Percentiles rank a stretch among this genome's conserved stretches.
Evolutionary conservation across 2,113 vertebrate species (phyloP).

Genomic region (Acinonyx jubatus): DNA sequence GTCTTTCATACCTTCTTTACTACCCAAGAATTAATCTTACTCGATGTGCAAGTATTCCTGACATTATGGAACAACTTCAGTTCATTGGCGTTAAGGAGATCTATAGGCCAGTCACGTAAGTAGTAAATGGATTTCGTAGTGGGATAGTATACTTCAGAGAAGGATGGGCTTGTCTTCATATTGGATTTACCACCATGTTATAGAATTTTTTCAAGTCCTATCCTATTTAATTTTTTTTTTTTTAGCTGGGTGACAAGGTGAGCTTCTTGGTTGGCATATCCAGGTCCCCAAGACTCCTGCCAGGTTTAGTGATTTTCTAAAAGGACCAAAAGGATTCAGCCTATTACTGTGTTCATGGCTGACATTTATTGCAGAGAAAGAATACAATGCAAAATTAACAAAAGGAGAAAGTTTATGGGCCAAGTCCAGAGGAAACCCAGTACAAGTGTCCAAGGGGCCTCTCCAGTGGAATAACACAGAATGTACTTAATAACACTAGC

Average conservation of each 20-base stretch:
- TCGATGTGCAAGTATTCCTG: conserved; percentile 93
- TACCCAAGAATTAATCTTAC: conserved; percentile 93
- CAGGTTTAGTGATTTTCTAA: not conserved
- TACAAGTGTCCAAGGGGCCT: not conserved
- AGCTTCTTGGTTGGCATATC: not conserved
- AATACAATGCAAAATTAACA: not conserved
- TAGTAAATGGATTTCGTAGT: not conserved
- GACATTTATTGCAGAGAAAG: not conserved
- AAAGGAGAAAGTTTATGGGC: not conserved
- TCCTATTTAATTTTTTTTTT: not conserved
- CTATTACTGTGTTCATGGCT: not conserved
- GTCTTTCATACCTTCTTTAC: conserved; percentile 92
- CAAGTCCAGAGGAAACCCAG: not conserved
- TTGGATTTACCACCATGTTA: not conserved
- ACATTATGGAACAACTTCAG: conserved; percentile 91
- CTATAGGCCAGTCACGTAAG: conserved; percentile 90
- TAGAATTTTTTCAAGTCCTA: not conserved
- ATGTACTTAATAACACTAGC: not conserved
- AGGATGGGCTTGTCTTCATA: not conserved
- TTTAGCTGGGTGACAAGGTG: not conserved
- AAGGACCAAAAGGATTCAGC: not conserved
- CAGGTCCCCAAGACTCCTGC: not conserved
- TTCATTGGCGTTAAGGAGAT: conserved; percentile 94
- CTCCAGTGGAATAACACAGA: not conserved
- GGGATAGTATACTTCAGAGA: not conserved